Evolutionary conservation across 1,140 invertebrate species (phyloP), one percentile per base, ranked within the genome.

Genomic region (Pissodes strobi): DNA sequence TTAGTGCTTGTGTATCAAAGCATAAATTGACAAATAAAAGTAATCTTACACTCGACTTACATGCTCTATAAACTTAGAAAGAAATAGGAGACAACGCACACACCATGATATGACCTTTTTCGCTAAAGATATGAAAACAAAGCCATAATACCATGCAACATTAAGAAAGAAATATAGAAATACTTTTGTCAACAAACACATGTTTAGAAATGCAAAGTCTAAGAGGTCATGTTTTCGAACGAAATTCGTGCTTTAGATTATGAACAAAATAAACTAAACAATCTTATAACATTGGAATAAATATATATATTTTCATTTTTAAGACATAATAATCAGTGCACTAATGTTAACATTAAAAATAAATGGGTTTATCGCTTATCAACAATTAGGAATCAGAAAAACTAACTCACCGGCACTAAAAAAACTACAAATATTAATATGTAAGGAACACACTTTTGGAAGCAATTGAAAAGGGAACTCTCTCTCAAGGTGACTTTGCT

Each of bases 61-160:
- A 64, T 38, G 53, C 30, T 64, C 61, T 43, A 64, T 25, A 64
- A 43, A 45, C 30, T 46, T 56, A 23, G 52, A 64, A 48, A 68
- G 21, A 48, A 19, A 22, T 21, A 59, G 13, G 4, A 59, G 23
- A 48, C 53, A 39, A 12, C 12, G n/a, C 13, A 59, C 43, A 23
- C 57, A 27, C 43, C 25, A 27, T 59, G 17, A 10, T 23, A 41
- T 0, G 12, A 52, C 1, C 2, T 17, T 51, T 25, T 59, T 39
- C 12, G 43, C 10, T 12, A 46, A 46, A 0, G 18, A 18, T 13
- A 59, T n/a, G n/a, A 59, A 34, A 21, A 59, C 8, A 12, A 59
- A 23, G 48, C 56, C 13, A 27, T 59, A 59, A 59, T 59, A 59
- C 56, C 56, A 59, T 10, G 39, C 27, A 17, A 61, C 17, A 12